Conservation (phyloP, 1,140 invertebrate species). For the Paralvinella palmiformis region DNA sequence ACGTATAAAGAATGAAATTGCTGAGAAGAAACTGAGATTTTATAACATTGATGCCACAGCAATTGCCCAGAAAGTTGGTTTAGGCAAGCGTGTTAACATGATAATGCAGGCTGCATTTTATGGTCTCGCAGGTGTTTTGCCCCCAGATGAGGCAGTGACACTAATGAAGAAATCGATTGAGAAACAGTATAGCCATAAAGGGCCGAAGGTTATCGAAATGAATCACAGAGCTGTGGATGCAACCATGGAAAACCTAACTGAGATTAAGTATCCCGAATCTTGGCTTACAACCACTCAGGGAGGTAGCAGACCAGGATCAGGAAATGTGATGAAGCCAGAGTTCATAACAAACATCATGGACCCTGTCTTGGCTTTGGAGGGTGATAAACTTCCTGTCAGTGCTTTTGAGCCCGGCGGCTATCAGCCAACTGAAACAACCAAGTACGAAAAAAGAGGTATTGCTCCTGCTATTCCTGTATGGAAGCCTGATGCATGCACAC, state of each 20-base stretch:
- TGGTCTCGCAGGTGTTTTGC: conserved; percentile 18
- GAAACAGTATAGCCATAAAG: conserved; percentile 20
- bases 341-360: conserved; percentile 21
- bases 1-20: conserved; percentile 12
- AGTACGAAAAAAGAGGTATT: conserved; percentile 22
- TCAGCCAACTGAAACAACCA: conserved; percentile 16
- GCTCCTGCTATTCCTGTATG: conserved; percentile 20
- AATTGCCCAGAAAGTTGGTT: conserved; percentile 11
- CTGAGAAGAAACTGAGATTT: conserved; percentile 19
- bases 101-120: conserved; percentile 23
- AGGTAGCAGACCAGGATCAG: not conserved
- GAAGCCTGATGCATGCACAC: conserved; percentile 21
- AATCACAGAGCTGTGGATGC: conserved; percentile 16
- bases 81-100: conserved; percentile 22
- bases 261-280: conserved; percentile 16
- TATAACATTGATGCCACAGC: conserved; percentile 21
- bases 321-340: conserved; percentile 11
- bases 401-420: conserved; percentile 21
- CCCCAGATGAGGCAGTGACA: conserved; percentile 12
- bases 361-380: conserved; percentile 20
- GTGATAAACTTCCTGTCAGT: conserved; percentile 21
- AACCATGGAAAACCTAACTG: conserved; percentile 8
- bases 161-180: conserved; percentile 19
- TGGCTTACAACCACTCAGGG: not conserved
- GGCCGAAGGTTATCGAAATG: conserved; percentile 17